These are phyloP conservation scores for Carposina sasakii DNA, from an alignment of 1,140 invertebrate genomes.

Conservation along the genomic window DNA sequence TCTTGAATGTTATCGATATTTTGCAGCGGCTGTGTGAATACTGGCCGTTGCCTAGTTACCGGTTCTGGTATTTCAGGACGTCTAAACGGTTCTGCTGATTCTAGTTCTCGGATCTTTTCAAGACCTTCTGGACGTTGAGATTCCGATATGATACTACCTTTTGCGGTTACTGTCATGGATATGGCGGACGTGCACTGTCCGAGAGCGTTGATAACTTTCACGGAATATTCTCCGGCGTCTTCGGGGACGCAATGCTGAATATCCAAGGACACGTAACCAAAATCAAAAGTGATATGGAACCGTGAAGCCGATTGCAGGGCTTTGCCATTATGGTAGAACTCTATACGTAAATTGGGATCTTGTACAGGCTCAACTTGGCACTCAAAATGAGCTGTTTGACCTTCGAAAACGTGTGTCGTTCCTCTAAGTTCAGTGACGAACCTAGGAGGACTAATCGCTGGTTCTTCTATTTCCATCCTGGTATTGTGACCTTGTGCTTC, in stretches of 20 bases:
- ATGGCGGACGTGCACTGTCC: slow-evolving; percentile 90
- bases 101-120: slow-evolving; percentile 94
- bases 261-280: slow-evolving; percentile 95
- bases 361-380: slow-evolving; percentile 93
- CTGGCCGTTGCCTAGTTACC: slow-evolving; percentile 90
- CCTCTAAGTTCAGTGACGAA: slow-evolving; percentile 88
- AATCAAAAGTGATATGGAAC: slow-evolving; percentile 95
- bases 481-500: slow-evolving; percentile 87
- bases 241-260: slow-evolving; percentile 91
- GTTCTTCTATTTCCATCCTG: slow-evolving; percentile 86
- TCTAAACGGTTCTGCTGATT: slow-evolving; percentile 85
- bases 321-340: slow-evolving; percentile 94
- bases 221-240: slow-evolving; percentile 95
- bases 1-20: slow-evolving; percentile 93
- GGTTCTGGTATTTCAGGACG: slow-evolving; percentile 86
- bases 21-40: slow-evolving; percentile 95
- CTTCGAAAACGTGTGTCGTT: slow-evolving; percentile 88
- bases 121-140: slow-evolving; percentile 96
- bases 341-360: slow-evolving; percentile 91
- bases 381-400: slow-evolving; percentile 92
- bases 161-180: slow-evolving; percentile 85
- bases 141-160: slow-evolving; percentile 92
- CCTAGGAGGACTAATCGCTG: slow-evolving; percentile 82
- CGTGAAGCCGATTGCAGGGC: slow-evolving; percentile 88
- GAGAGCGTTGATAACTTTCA: slow-evolving; percentile 89